These are phyloP conservation scores for Brachyhypopomus gauderio DNA, from an alignment of 2,113 vertebrate species.

Conservation along the genomic window DNA sequence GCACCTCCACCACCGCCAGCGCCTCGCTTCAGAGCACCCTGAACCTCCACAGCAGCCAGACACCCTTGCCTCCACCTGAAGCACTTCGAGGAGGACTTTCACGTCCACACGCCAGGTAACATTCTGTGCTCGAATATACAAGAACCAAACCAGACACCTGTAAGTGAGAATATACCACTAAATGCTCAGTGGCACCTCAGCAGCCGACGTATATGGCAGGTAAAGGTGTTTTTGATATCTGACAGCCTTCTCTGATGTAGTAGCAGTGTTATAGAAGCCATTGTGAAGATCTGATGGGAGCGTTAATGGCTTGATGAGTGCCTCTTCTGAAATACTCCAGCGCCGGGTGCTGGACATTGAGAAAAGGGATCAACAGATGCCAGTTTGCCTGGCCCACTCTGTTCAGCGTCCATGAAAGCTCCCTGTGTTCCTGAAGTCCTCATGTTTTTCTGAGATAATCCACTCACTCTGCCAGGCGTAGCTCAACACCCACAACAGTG, in stretches of 20 bases:
- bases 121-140: too few relatives aligned
- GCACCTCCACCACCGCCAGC: neutral
- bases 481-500: constrained; percentile 74
- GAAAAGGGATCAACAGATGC: constrained; percentile 59
- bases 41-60: neutral
- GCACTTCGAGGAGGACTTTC: constrained; percentile 7
- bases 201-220: too few relatives aligned
- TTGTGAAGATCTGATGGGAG: neutral
- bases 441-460: constrained; percentile 81
- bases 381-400: constrained; percentile 72
- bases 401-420: constrained; percentile 72
- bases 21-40: neutral
- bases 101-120: constrained; percentile 22
- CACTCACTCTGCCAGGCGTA: constrained; percentile 73
- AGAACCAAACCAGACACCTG: too few relatives aligned
- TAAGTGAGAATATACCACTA: too few relatives aligned
- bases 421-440: constrained; percentile 76
- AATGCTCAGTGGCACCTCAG: too few relatives aligned
- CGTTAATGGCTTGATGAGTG: constrained; percentile 13
- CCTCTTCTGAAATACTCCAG: constrained; percentile 29
- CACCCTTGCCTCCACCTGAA: neutral
- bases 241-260: neutral
- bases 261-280: neutral
- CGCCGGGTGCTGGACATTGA: constrained; percentile 41
- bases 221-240: too few relatives aligned